Percentiles rank a stretch among this genome's conserved stretches.
phyloP scores from a whole-genome alignment of 1,140 invertebrate species.

The Argopecten irradians region DNA sequence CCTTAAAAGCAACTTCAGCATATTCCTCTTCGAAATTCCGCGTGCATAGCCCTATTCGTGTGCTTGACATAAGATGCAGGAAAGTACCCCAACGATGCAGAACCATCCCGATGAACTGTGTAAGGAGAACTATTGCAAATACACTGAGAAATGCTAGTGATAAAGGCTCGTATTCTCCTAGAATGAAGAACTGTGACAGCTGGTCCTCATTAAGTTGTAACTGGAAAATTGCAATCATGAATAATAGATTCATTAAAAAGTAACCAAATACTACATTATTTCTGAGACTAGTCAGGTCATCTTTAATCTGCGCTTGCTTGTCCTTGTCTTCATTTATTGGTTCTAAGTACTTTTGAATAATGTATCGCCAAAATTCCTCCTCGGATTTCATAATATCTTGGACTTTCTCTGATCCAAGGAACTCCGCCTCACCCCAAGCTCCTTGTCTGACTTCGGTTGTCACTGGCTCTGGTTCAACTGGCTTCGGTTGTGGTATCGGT shows the following conservation, averaged over 20 bases:
- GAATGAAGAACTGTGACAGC: constrained; percentile 39
- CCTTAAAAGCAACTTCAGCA: constrained; percentile 41
- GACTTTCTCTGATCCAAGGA: not conserved
- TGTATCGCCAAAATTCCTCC: constrained; percentile 45
- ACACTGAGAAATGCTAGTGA: constrained; percentile 69
- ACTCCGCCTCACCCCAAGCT: constrained; percentile 29
- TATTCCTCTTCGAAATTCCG: constrained; percentile 29
- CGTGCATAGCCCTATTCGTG: constrained; percentile 69
- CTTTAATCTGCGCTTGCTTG: constrained; percentile 72
- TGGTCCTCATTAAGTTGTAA: constrained; percentile 50
- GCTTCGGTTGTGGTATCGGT: not conserved
- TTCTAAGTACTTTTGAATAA: constrained; percentile 62
- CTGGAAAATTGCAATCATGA: constrained; percentile 69
- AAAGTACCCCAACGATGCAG: constrained; percentile 91
- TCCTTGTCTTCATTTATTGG: constrained; percentile 59
- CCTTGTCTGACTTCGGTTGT: not conserved
- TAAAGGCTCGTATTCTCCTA: constrained; percentile 44
- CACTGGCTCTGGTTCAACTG: not conserved
- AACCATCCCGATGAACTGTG: constrained; percentile 78
- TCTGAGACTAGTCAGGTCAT: constrained; percentile 58
- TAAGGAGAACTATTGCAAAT: constrained; percentile 74
- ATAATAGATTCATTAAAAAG: constrained; percentile 69
- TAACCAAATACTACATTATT: constrained; percentile 67
- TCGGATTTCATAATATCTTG: constrained; percentile 1
- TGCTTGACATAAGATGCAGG: constrained; percentile 97